Conservation (phyloP, 2,888 invertebrate species). For the Trilocha varians region DNA sequence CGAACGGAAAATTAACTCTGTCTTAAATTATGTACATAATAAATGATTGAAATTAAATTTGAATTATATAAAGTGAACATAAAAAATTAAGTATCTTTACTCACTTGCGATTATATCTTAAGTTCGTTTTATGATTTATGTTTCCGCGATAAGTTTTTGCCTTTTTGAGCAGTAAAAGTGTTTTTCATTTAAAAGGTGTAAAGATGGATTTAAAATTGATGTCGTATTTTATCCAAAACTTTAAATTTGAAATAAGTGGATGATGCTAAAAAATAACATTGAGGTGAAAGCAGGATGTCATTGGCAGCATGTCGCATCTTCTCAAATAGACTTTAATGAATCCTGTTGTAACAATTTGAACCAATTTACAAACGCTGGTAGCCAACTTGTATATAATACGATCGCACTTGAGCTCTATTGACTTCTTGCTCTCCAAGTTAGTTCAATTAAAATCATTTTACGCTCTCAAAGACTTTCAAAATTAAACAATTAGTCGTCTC, state of each 20-base stretch:
- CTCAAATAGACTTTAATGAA: slow-evolving; percentile 48
- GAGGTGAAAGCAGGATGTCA: slow-evolving; percentile 8
- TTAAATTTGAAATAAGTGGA: no score
- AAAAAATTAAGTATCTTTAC: no score
- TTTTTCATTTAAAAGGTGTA: no score
- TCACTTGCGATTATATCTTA: no score
- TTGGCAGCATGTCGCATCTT: slow-evolving; percentile 23
- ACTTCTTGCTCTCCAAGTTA: slow-evolving; percentile 26
- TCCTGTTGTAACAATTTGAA: slow-evolving; percentile 50
- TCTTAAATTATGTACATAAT: neutral
- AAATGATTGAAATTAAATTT: neutral
- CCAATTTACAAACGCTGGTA: slow-evolving; percentile 47
- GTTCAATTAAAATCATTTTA: slow-evolving; percentile 37
- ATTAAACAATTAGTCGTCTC: neutral
- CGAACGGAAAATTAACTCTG: neutral
- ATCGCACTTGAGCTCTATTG: slow-evolving; percentile 34
- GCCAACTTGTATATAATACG: slow-evolving; percentile 39
- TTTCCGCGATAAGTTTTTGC: no score
- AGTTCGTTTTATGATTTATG: no score
- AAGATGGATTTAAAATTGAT: no score
- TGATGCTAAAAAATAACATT: no score
- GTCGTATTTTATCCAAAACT: no score
- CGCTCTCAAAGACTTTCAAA: slow-evolving; percentile 1
- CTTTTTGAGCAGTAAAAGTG: no score
- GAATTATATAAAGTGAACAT: no score